Base-by-base conservation (phyloP, 2,888 invertebrate genomes). In the Eristalinus aeneus region DNA sequence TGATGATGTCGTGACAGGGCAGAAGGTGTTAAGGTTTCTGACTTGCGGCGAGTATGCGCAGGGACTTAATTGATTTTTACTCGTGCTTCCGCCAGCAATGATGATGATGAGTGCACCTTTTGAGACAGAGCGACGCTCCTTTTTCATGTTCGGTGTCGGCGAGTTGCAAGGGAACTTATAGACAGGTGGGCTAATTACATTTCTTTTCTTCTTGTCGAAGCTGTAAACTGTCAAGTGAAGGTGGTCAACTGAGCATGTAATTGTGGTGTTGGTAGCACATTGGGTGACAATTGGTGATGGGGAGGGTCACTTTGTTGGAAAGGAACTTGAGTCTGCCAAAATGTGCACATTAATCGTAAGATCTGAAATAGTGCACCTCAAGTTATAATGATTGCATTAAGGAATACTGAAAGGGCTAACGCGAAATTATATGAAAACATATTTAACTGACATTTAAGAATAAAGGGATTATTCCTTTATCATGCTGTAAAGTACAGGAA, bases 61-160 rank as follows among this genome's bases (percentile, higher is more conserved):
- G 34, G 68, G 56, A 12, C 71, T 65, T 78, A 71, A 71, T 78
- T 78, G 71, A 78, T 78, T 78, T 78, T 39, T 63, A 22, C 22
- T 58, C 64, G 12, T 76, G 46, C 16, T n/a, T 46, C 46, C 46
- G 46, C n/a, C 46, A 16, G 16, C 46, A 46, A 46, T 46, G 8
- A 46, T 16, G 46, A 46, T 16, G 46, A 46, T 46, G 16, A 16
- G 46, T 16, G 16, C 46, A 0, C 46, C n/a, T 46, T 46, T 16
- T 46, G 16, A 46, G 6, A 6, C 16, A 46, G 8, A 46, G 46
- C 8, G 46, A 16, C 46, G 2, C 16, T 46, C 16, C 46, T 16
- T 16, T 46, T 46, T 46, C 46, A 1, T 46, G 16, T 46, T 46
- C 46, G 16, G 1, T 56, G 56, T 22, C 56, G 56, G 56, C 11